Base-by-base conservation (phyloP, 2,797 vertebrate species). In the Kryptopterus vitreolus region DNA sequence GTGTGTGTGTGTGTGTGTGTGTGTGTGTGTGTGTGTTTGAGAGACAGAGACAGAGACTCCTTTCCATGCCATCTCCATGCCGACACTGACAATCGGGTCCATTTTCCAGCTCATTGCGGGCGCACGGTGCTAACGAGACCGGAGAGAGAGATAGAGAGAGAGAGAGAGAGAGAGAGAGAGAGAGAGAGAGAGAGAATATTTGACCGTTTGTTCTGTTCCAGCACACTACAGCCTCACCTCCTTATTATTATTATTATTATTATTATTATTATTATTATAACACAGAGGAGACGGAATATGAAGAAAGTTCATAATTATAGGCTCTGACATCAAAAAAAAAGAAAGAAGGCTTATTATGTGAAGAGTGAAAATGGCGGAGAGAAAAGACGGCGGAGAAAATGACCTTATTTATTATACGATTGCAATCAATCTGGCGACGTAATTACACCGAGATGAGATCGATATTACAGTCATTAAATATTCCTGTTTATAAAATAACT, bases 41-140 rank as follows among this genome's bases (percentile, higher is more conserved):
- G n/a, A n/a, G n/a, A n/a, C n/a, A n/a, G 75, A 82, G 71, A 74
- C 81, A 74, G 81, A 81, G 79, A 74, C 78, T 74, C 68, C 77
- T 75, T 66, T 73, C 71, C 74, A 71, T 83, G 79, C 73, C 82
- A 81, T 85, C 83, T 82, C 84, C 65, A 81, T 81, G 58, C 73
- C 78, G 80, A 84, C 77, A 80, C 82, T 76, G 84, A 84, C 81
- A 83, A 80, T 68, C 81, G 75, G 80, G 78, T 83, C 83, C 82
- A 86, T 87, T 87, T 87, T 87, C 84, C 84, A 86, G 84, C 83
- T 87, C 86, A 86, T 87, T 87, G 84, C 84, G 46, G 81, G 79
- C 57, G 31, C 77, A 71, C 78, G 62, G 70, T 68, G 81, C 84
- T 86, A 87, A 84, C 79, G 62, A 86, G 84, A 80, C 73, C 77